Percentiles rank a stretch among this genome's conserved stretches.
Conservation (phyloP, 2,888 invertebrate genomes). For the Cyclophora punctaria region DNA sequence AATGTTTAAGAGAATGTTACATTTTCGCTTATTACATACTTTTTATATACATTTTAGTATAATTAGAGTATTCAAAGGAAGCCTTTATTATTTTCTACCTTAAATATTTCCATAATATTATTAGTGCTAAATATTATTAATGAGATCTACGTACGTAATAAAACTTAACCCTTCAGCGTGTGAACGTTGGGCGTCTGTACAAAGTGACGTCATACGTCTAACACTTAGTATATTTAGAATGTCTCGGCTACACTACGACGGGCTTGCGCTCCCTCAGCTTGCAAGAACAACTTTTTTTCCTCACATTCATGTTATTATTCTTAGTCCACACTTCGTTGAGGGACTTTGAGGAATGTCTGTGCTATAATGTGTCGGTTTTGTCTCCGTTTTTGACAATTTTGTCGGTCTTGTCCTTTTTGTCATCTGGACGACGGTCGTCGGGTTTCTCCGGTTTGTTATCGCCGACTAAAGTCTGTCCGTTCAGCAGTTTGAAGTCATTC, state of each 20-base stretch:
- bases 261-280: conserved; percentile 57
- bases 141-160: background rate
- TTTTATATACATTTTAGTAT: background rate
- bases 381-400: conserved; percentile 34
- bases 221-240: conserved; percentile 2
- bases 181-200: background rate
- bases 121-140: background rate
- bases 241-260: conserved; percentile 40
- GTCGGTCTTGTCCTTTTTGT: conserved; percentile 23
- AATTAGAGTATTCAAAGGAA: no score
- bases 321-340: conserved; percentile 42
- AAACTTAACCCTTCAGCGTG: background rate
- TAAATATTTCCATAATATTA: no score
- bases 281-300: conserved; percentile 63
- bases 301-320: conserved; percentile 41
- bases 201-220: background rate
- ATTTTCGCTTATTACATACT: background rate
- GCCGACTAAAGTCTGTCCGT: conserved; percentile 42
- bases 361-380: conserved; percentile 57
- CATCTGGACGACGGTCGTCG: conserved; percentile 23
- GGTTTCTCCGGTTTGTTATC: conserved; percentile 5
- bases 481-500: conserved; percentile 46
- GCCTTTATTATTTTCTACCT: no score
- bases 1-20: background rate
- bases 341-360: conserved; percentile 54